These are phyloP conservation scores for Junonia oenone DNA, from an alignment of 2,888 invertebrate species.

Conservation along the genomic window DNA sequence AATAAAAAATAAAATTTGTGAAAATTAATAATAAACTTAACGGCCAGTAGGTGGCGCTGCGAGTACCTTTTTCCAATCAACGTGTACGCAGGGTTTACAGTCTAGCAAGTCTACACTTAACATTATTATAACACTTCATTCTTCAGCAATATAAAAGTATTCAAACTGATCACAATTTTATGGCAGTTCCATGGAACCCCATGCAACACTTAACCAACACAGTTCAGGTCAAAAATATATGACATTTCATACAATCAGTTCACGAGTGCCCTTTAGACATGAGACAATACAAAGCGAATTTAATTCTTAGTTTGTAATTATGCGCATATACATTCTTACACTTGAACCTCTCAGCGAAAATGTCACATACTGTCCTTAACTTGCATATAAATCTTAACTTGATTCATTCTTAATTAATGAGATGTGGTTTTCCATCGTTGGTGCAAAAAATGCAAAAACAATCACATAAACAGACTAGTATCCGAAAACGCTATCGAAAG, in stretches of 20 bases:
- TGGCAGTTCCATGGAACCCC: slow-evolving; percentile 75
- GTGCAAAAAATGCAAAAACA: slow-evolving; percentile 70
- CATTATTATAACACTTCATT: slow-evolving; percentile 64
- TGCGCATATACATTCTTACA: slow-evolving; percentile 33
- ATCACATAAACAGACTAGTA: slow-evolving; percentile 78
- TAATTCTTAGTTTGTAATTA: slow-evolving; percentile 41
- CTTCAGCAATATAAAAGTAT: slow-evolving; percentile 78
- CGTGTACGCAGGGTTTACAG: slow-evolving; percentile 59
- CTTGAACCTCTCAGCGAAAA: slow-evolving; percentile 57
- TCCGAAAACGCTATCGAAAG: slow-evolving; percentile 67
- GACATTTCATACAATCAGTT: slow-evolving; percentile 60
- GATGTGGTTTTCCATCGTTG: slow-evolving; percentile 70
- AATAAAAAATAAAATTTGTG: slow-evolving; percentile 48
- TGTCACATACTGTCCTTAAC: slow-evolving; percentile 67
- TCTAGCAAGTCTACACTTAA: slow-evolving; percentile 77
- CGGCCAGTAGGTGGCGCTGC: slow-evolving; percentile 39
- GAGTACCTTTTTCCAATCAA: slow-evolving; percentile 67
- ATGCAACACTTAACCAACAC: slow-evolving; percentile 70
- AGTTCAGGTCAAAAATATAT: slow-evolving; percentile 54
- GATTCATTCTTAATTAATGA: slow-evolving; percentile 74
- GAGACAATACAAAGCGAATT: slow-evolving; percentile 48
- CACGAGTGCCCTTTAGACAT: slow-evolving; percentile 47
- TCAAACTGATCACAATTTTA: slow-evolving; percentile 78
- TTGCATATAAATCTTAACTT: slow-evolving; percentile 56
- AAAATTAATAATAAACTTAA: slow-evolving; percentile 49